These are phyloP conservation scores for Melanotaenia boesemani DNA, from an alignment of 2,797 vertebrate genomes.

Conservation along the genomic window DNA sequence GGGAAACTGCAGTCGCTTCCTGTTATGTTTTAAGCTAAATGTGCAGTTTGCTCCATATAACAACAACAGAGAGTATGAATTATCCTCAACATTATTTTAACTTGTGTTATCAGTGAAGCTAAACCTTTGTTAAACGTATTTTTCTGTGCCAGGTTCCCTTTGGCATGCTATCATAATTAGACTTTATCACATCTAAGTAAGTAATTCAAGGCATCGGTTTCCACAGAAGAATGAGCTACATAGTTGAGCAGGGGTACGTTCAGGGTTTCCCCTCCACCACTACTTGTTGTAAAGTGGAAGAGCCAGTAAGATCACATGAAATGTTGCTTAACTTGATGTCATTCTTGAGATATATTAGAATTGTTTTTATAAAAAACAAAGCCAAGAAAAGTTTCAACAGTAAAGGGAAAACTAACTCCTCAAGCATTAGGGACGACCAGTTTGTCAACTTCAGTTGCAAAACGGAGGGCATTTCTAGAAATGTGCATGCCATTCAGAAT, in stretches of 20 bases:
- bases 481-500: not conserved
- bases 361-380: not conserved
- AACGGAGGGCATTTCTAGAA: not conserved
- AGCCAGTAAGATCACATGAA: not conserved
- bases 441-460: not conserved
- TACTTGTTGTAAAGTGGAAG: not conserved
- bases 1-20: not conserved
- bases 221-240: not conserved
- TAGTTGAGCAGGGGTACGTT: not conserved
- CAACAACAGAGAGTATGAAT: not conserved
- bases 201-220: not conserved
- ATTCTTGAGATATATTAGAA: not conserved
- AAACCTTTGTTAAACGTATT: not conserved
- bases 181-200: not conserved
- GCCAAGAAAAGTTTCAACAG: not conserved
- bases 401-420: not conserved
- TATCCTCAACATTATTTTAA: no score
- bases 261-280: not conserved
- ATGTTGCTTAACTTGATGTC: constrained; percentile 7
- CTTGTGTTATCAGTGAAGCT: not conserved
- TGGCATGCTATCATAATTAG: not conserved
- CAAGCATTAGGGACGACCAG: not conserved
- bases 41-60: not conserved
- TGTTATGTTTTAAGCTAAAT: constrained; percentile 4
- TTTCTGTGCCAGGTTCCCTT: not conserved